A percentile compares a stretch with the other conserved stretches of the same genome.
Conservation (phyloP, 2,797 vertebrate genomes). For the Botia kubotai region DNA sequence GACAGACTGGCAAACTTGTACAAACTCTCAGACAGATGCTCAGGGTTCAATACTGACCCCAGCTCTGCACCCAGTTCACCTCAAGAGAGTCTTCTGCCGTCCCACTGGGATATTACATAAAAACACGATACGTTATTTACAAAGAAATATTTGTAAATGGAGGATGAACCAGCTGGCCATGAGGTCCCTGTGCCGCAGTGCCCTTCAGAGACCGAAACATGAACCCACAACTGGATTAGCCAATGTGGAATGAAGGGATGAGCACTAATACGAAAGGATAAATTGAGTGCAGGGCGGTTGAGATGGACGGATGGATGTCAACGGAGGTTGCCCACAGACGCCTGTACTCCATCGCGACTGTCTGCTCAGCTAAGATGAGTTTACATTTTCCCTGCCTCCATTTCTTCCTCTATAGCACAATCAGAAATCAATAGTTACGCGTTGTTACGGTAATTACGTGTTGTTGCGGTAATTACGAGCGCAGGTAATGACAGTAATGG, state of each 20-base stretch:
- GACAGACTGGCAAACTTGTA: slow-evolving; percentile 40
- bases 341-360: slow-evolving; percentile 65
- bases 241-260: slow-evolving; percentile 47
- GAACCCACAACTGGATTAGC: slow-evolving; percentile 56
- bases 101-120: slow-evolving; percentile 80
- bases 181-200: slow-evolving; percentile 58
- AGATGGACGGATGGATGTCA: slow-evolving; percentile 69
- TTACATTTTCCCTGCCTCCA: slow-evolving; percentile 52
- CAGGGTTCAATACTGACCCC: slow-evolving; percentile 72
- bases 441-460: slow-evolving; percentile 55
- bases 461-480: too few species aligned
- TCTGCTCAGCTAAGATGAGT: slow-evolving; percentile 66
- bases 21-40: slow-evolving; percentile 73
- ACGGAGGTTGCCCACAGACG: slow-evolving; percentile 69
- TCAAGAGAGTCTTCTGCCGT: slow-evolving; percentile 74
- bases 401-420: slow-evolving; percentile 45
- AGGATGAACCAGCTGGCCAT: slow-evolving; percentile 67
- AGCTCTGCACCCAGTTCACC: slow-evolving; percentile 56
- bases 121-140: slow-evolving; percentile 81
- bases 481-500: slow-evolving; percentile 41
- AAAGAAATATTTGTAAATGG: slow-evolving; percentile 88
- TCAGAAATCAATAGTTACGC: slow-evolving; percentile 53
- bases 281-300: slow-evolving; percentile 49
- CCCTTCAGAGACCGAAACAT: slow-evolving; percentile 63
- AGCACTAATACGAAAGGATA: slow-evolving; percentile 41